A percentile compares a stretch with the other conserved stretches of the same genome.
Conservation (phyloP, 1,140 invertebrate species). For the Rhyacophila brunnea region DNA sequence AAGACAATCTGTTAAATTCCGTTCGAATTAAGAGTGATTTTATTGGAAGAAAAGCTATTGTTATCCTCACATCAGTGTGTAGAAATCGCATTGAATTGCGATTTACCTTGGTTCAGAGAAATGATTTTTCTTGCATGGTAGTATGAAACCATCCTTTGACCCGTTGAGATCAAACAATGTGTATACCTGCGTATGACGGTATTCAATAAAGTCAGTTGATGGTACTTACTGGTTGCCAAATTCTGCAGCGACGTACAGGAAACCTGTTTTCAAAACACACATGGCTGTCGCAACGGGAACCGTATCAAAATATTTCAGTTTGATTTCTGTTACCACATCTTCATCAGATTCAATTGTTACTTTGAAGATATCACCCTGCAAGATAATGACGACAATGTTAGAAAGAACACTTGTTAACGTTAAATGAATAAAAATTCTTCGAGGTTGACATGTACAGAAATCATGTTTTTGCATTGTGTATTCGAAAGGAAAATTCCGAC, state of each 20-base stretch:
- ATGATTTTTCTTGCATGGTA: constrained; percentile 43
- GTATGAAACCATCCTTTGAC: background rate
- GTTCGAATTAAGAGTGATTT: background rate
- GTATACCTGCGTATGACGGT: background rate
- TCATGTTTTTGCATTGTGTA: too few species aligned
- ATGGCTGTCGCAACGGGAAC: constrained; percentile 94
- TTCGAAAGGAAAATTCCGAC: too few species aligned
- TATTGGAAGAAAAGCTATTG: constrained; percentile 27
- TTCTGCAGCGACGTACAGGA: constrained; percentile 97
- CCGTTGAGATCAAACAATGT: background rate
- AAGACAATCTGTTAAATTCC: background rate
- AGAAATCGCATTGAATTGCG: constrained; percentile 45
- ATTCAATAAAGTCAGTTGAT: background rate
- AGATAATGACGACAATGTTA: constrained; percentile 15
- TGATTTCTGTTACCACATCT: constrained; percentile 98
- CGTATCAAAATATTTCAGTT: constrained; percentile 99
- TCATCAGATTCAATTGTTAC: constrained; percentile 98
- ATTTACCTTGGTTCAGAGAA: constrained; percentile 56
- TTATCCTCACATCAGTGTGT: constrained; percentile 55
- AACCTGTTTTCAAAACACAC: constrained; percentile 98
- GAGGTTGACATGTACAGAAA: too few species aligned
- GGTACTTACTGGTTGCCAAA: constrained; percentile 98
- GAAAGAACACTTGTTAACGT: constrained; percentile 1
- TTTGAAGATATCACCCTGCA: constrained; percentile 94
- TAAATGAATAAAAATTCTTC: too few species aligned